Conservation (phyloP, 2,113 vertebrate species). For the Misgurnus anguillicaudatus region DNA sequence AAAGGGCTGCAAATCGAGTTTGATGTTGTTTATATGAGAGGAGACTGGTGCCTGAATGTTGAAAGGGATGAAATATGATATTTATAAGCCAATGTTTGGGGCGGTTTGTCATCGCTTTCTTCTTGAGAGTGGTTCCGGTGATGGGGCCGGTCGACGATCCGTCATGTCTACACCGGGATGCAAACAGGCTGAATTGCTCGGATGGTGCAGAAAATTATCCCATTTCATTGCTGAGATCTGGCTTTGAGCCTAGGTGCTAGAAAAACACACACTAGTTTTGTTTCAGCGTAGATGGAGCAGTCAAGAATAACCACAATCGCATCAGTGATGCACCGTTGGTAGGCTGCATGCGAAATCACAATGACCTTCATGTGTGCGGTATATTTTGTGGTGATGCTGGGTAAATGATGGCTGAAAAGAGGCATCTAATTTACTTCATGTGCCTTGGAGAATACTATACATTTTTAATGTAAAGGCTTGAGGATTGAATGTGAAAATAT, state of each 20-base stretch:
- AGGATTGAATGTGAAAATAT: no score
- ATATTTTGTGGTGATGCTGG: not conserved
- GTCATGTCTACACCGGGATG: conserved; percentile 25
- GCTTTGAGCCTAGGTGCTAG: not conserved
- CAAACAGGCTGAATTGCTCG: conserved; percentile 38
- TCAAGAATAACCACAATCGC: not conserved
- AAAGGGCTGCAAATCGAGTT: conserved; percentile 60
- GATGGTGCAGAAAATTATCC: conserved; percentile 44
- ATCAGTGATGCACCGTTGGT: not conserved
- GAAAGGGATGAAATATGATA: conserved; percentile 56
- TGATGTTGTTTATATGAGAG: conserved; percentile 58
- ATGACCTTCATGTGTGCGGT: not conserved
- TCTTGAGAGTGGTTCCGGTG: conserved; percentile 34
- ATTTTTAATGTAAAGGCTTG: no score
- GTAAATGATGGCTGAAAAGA: not conserved
- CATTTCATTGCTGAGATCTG: conserved; percentile 17
- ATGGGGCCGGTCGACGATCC: conserved; percentile 21
- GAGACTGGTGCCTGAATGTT: conserved; percentile 50
- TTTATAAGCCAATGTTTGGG: conserved; percentile 49
- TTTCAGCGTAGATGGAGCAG: conserved; percentile 14
- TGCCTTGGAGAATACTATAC: no score
- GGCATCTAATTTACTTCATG: no score
- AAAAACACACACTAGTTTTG: conserved; percentile 28
- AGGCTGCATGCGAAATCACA: not conserved
- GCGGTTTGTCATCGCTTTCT: conserved; percentile 45